Percentiles rank a stretch among this genome's conserved stretches.
phyloP scores from a whole-genome alignment of 2,113 vertebrate genomes.

The Nettapus auritus region DNA sequence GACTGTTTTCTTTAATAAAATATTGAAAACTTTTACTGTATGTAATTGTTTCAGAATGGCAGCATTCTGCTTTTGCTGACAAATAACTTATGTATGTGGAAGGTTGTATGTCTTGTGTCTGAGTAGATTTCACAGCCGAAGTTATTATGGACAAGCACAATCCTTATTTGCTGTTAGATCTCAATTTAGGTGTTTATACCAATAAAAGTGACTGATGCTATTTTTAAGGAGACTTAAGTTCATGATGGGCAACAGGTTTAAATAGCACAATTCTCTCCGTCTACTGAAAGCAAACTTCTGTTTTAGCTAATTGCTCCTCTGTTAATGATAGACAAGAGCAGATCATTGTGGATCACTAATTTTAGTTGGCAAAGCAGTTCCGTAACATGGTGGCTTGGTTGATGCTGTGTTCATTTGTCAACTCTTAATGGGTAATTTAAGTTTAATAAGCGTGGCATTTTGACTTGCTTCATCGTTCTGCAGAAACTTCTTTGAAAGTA shows the following conservation, averaged over 20 bases:
- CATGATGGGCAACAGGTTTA: constrained; percentile 62
- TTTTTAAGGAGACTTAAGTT: constrained; percentile 72
- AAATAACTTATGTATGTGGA: constrained; percentile 74
- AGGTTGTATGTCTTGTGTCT: constrained; percentile 75
- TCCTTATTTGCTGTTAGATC: constrained; percentile 62
- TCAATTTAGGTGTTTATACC: constrained; percentile 70
- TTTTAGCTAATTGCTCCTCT: constrained; percentile 39
- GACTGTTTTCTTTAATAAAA: constrained; percentile 81
- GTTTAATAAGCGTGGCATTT: constrained; percentile 21
- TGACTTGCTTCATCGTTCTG: not conserved
- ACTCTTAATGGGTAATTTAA: constrained; percentile 38
- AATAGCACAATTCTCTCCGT: constrained; percentile 61
- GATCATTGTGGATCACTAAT: constrained; percentile 31
- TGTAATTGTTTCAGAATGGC: constrained; percentile 75
- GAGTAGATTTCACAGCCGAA: constrained; percentile 55
- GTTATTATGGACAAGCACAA: constrained; percentile 74
- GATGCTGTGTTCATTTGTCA: constrained; percentile 8
- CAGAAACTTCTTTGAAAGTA: not conserved
- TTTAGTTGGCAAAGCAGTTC: constrained; percentile 60
- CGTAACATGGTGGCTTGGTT: constrained; percentile 57
- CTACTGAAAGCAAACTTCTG: constrained; percentile 53
- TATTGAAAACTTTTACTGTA: constrained; percentile 75
- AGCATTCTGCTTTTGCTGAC: constrained; percentile 75
- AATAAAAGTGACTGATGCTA: constrained; percentile 69
- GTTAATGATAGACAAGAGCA: constrained; percentile 44